Conservation (phyloP, 2,888 invertebrate species). For the Hirtodrosophila histrioides region DNA sequence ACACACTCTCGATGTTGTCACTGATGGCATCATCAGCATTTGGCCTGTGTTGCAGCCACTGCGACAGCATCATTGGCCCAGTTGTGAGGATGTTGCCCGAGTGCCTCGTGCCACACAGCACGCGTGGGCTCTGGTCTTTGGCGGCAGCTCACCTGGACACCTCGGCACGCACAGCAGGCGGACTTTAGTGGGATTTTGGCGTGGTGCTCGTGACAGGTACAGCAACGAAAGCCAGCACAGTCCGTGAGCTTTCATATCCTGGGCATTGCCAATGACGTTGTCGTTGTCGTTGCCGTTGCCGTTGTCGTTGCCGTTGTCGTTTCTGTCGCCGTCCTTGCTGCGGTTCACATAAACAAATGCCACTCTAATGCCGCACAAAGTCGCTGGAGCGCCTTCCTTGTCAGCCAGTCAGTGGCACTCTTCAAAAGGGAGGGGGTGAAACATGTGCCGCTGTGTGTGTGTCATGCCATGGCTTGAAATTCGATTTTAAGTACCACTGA, state of each 20-base stretch:
- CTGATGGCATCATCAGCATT: conserved; percentile 51
- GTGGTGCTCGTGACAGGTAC: conserved; percentile 62
- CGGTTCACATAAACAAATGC: conserved; percentile 75
- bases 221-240: conserved; percentile 17
- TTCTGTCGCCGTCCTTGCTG: conserved; percentile 20
- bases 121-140: conserved; percentile 37
- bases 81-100: conserved; percentile 3
- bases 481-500: conserved; percentile 73
- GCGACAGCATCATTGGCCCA: conserved; percentile 40
- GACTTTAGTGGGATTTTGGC: conserved; percentile 67
- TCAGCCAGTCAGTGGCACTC: conserved; percentile 41
- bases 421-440: conserved; percentile 4
- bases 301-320: conserved; percentile 4
- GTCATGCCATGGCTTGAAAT: conserved; percentile 51
- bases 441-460: background rate
- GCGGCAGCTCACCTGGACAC: conserved; percentile 39
- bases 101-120: background rate
- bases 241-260: conserved; percentile 27
- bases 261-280: conserved; percentile 44
- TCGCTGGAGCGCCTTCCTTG: conserved; percentile 58
- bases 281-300: conserved; percentile 7
- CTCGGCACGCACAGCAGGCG: conserved; percentile 64
- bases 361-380: conserved; percentile 77
- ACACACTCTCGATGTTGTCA: conserved; percentile 39
- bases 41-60: conserved; percentile 16